Conservation (phyloP, 2,797 vertebrate genomes). For the Peromyscus melanophrys region DNA sequence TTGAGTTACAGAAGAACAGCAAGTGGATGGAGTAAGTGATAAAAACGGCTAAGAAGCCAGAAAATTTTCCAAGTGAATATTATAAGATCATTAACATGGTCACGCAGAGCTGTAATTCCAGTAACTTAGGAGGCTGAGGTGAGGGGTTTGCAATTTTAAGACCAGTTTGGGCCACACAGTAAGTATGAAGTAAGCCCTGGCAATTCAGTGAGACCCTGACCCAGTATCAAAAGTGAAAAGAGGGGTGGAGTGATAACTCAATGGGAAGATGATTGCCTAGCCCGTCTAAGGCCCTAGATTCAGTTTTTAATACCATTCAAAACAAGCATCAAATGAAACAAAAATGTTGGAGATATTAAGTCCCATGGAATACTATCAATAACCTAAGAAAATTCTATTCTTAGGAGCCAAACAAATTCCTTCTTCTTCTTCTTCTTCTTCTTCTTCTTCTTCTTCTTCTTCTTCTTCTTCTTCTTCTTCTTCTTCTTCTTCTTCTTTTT, state of each 20-base stretch:
- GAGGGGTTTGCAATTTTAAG: neutral
- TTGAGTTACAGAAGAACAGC: neutral
- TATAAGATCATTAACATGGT: neutral
- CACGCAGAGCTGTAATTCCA: neutral
- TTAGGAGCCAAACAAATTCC: neutral
- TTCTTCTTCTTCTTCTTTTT: too few relatives aligned
- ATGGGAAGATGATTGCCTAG: neutral
- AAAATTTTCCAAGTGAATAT: neutral
- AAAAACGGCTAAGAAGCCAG: neutral
- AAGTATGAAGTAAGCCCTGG: neutral
- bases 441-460: too few relatives aligned
- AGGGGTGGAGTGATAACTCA: too few relatives aligned
- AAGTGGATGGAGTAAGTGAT: neutral
- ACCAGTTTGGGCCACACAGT: neutral
- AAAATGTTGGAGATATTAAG: neutral
- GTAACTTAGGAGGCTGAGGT: neutral
- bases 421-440: too few relatives aligned
- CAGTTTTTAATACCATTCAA: neutral
- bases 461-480: too few relatives aligned
- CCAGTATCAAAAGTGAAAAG: neutral
- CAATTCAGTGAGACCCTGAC: neutral
- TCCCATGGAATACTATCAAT: neutral
- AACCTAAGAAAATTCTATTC: neutral
- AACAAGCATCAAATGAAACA: neutral
- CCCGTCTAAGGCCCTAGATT: neutral